Evolutionary conservation across 2,888 invertebrate genomes (phyloP).

Genomic region (Vesta saturnalis): DNA sequence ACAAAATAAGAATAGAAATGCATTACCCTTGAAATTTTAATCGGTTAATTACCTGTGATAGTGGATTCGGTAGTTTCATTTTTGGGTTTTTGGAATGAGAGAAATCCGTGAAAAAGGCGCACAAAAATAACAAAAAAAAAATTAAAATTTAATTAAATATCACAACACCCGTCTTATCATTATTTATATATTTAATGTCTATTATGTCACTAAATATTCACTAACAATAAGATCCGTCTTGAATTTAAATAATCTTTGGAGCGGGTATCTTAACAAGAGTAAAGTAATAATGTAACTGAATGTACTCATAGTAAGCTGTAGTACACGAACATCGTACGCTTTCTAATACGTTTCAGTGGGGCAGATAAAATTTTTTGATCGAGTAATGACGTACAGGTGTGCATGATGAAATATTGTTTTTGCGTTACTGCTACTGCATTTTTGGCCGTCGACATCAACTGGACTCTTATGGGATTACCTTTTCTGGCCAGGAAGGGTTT

Average conservation of each 20-base stretch:
- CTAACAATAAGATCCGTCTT: neutral
- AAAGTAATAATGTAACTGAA: conserved; percentile 5
- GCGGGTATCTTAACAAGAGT: conserved; percentile 8
- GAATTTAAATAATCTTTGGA: neutral
- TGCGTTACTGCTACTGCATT: neutral
- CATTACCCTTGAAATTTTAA: neutral
- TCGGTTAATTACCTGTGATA: neutral
- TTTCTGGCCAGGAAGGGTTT: neutral
- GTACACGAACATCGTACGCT: conserved; percentile 4
- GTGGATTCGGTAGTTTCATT: neutral
- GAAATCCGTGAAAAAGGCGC: neutral
- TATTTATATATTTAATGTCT: neutral
- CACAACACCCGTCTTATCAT: neutral
- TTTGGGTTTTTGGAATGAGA: neutral
- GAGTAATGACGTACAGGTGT: neutral
- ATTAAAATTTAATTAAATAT: too few relatives aligned
- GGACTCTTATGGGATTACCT: neutral
- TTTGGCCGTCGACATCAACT: neutral
- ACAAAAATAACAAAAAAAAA: neutral
- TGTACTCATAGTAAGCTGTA: conserved; percentile 1
- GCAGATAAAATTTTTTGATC: conserved; percentile 4
- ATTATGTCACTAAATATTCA: neutral
- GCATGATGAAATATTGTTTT: conserved; percentile 9
- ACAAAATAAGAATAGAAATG: neutral
- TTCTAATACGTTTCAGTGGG: conserved; percentile 15